Base-by-base conservation (phyloP, 2,888 invertebrate genomes). In the Plemyria rubiginata region DNA sequence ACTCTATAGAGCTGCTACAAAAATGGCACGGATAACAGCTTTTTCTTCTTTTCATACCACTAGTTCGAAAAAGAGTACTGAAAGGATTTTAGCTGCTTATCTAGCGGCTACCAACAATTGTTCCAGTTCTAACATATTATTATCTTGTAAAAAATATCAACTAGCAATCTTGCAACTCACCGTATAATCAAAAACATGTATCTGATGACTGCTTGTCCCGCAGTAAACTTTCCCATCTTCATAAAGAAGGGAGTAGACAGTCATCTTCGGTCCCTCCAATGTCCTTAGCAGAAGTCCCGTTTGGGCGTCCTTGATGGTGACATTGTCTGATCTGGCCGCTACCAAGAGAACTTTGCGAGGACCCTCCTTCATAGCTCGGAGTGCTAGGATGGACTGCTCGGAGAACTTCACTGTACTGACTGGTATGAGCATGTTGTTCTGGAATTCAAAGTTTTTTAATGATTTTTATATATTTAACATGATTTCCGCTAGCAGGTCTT, bases 281-380 rank as follows among this genome's bases (percentile, higher is more conserved):
- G 94, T 95, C 41, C 96, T 89, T 54, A 97, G 78, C 61, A 96
- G 84, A 0, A 96, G 86, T 0, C 96, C 96, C 0, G 94, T 94
- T 70, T 93, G 93, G 0, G 96, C 96, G 78, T 96, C 96, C 71
- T 96, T 94, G 59, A 97, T 93, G 0, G 95, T 94, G 22, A 97
- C 94, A 40, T 94, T 93, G 65, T 95, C 95, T 7, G 95, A 95
- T 49, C 96, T 93, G 0, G 96, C 95, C 0, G 96, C 96, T 0
- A 96, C 94, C 8, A 96, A 92, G 0, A 96, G 86, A 7, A 96
- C 94, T 78, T 94, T 95, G 2, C 96, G 92, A 0, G 95, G 94
- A 0, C 96, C 96, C 77, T 97, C 96, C 71, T 94, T 95, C 63
- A 96, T 94, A 0, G 96, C 95, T 67, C 95, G 95, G 8, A 97